Evolutionary conservation across 2,113 vertebrate genomes (phyloP).

Genomic region (Grus americana): DNA sequence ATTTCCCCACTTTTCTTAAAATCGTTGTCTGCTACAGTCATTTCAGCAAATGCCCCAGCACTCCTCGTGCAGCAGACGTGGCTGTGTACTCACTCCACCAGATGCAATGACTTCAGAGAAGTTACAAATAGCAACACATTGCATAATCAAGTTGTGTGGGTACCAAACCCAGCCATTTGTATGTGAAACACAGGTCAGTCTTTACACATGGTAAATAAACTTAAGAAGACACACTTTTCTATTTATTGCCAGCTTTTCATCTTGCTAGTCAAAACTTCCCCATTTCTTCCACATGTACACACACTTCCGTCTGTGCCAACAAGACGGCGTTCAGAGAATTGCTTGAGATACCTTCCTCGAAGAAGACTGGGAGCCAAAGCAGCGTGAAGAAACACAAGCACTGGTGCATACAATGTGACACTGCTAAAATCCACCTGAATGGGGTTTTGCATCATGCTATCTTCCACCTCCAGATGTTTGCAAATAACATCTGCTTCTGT

Average conservation of each 20-base stretch:
- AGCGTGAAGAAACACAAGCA: rapidly evolving
- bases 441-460: neutral
- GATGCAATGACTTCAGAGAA: neutral
- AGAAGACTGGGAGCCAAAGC: neutral
- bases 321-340: neutral
- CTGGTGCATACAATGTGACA: neutral
- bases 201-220: neutral
- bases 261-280: neutral
- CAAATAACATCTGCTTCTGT: neutral
- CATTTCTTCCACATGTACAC: neutral
- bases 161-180: neutral
- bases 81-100: neutral
- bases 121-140: neutral
- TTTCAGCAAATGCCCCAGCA: neutral
- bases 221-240: neutral
- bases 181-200: neutral
- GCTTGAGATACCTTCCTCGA: neutral
- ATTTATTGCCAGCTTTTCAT: neutral
- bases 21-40: neutral
- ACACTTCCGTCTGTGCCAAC: neutral
- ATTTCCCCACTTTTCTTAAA: neutral
- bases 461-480: neutral
- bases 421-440: neutral
- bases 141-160: neutral
- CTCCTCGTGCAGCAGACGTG: neutral